A percentile compares a stretch with the other conserved stretches of the same genome.
Conservation (phyloP, 1,140 invertebrate species). For the Tenebrio molitor region DNA sequence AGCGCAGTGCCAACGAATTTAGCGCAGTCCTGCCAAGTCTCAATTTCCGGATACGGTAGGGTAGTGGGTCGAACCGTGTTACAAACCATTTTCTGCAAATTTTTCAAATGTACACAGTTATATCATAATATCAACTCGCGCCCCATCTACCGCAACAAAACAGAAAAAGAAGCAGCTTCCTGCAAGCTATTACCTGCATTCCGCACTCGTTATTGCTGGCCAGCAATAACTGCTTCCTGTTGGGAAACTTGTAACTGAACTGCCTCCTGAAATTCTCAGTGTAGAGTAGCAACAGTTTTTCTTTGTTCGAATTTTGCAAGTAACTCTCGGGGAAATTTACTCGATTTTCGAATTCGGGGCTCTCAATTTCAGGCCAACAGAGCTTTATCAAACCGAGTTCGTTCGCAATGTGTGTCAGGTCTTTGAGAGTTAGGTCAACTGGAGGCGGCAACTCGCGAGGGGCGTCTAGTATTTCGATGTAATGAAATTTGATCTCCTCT, state of each 20-base stretch:
- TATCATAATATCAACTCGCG: slow-evolving; percentile 47
- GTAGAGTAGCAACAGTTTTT: slow-evolving; percentile 81
- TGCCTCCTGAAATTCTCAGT: slow-evolving; percentile 89
- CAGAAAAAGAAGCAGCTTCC: neutral
- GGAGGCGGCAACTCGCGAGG: slow-evolving; percentile 58
- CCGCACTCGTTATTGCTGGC: slow-evolving; percentile 87
- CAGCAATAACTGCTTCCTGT: slow-evolving; percentile 80
- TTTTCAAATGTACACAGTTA: neutral
- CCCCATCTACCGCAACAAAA: neutral
- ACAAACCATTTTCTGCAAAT: slow-evolving; percentile 78
- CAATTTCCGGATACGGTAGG: slow-evolving; percentile 72
- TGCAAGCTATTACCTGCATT: slow-evolving; percentile 54
- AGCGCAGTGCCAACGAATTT: slow-evolving; percentile 75
- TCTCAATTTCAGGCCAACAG: slow-evolving; percentile 69
- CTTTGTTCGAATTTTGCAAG: slow-evolving; percentile 80
- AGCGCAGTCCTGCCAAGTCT: slow-evolving; percentile 73
- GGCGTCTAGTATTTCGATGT: slow-evolving; percentile 60
- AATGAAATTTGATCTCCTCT: slow-evolving; percentile 55
- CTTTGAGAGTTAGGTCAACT: slow-evolving; percentile 61
- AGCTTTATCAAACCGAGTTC: slow-evolving; percentile 69
- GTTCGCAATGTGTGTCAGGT: slow-evolving; percentile 66
- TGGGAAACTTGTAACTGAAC: slow-evolving; percentile 76
- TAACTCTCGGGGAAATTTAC: slow-evolving; percentile 79
- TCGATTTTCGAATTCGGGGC: slow-evolving; percentile 69
- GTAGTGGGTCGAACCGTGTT: slow-evolving; percentile 76